A percentile compares a stretch with the other conserved stretches of the same genome.
phyloP scores from a whole-genome alignment of 2,113 vertebrate genomes.

The Paramormyrops kingsleyae region DNA sequence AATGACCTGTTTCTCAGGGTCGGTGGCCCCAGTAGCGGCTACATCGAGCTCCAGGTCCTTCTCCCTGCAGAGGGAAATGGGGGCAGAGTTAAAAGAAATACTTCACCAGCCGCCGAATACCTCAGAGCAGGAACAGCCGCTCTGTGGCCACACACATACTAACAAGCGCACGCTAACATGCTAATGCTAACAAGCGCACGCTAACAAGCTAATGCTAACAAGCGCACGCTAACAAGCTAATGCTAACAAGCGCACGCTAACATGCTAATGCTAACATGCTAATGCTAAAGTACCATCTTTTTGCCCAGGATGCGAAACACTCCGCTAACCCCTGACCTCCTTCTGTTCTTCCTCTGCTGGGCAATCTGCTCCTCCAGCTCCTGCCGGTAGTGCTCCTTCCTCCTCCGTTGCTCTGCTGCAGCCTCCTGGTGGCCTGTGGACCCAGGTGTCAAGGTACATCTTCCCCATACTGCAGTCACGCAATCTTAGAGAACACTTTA shows the following conservation, averaged over 20 bases:
- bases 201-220: too few relatives aligned
- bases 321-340: slow-evolving; percentile 61
- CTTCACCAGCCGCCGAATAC: too few relatives aligned
- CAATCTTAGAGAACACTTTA: neutral
- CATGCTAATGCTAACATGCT: neutral
- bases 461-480: neutral
- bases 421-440: slow-evolving; percentile 41
- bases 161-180: too few relatives aligned
- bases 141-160: too few relatives aligned
- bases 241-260: too few relatives aligned
- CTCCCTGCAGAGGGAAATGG: slow-evolving; percentile 56
- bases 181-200: too few relatives aligned
- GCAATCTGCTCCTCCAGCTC: slow-evolving; percentile 86
- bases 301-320: neutral
- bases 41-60: slow-evolving; percentile 67
- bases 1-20: slow-evolving; percentile 65
- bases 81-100: too few relatives aligned
- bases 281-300: neutral
- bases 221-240: neutral
- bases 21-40: slow-evolving; percentile 63
- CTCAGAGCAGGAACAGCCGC: too few relatives aligned
- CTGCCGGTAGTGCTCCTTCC: slow-evolving; percentile 76
- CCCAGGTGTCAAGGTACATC: slow-evolving; percentile 48
- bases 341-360: slow-evolving; percentile 76
- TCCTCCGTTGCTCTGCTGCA: slow-evolving; percentile 56